A percentile compares a stretch with the other conserved stretches of the same genome.
Evolutionary conservation across 2,113 vertebrate species (phyloP).

Genomic region (Buteo buteo): DNA sequence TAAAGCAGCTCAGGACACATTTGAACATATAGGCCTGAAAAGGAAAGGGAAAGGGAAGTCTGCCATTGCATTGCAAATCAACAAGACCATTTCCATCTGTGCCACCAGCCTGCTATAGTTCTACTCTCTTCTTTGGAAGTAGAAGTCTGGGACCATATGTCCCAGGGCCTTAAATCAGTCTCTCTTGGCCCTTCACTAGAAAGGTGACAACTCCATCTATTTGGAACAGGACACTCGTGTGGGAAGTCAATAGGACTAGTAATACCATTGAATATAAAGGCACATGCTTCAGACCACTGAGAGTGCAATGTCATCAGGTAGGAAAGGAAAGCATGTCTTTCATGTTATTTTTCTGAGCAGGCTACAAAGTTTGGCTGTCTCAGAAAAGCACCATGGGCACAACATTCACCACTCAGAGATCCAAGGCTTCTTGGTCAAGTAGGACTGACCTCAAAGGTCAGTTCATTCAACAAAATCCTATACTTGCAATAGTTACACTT

Average conservation of each 20-base stretch:
- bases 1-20: conserved; percentile 72
- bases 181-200: background rate
- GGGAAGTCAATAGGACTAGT: background rate
- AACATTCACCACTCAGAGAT: background rate
- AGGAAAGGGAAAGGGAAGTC: background rate
- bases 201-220: background rate
- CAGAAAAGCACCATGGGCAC: background rate
- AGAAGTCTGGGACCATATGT: background rate
- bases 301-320: accelerated
- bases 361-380: background rate
- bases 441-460: background rate
- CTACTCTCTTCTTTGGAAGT: background rate
- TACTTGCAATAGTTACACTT: background rate
- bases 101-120: background rate
- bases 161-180: background rate
- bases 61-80: background rate
- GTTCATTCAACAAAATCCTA: background rate
- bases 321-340: background rate
- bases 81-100: background rate
- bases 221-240: background rate
- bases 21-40: conserved; percentile 74
- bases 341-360: background rate
- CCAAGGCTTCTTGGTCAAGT: background rate
- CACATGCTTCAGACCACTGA: background rate
- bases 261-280: background rate